Base-by-base conservation (phyloP, 2,888 invertebrate species). In the Asteroscopus sphinx region DNA sequence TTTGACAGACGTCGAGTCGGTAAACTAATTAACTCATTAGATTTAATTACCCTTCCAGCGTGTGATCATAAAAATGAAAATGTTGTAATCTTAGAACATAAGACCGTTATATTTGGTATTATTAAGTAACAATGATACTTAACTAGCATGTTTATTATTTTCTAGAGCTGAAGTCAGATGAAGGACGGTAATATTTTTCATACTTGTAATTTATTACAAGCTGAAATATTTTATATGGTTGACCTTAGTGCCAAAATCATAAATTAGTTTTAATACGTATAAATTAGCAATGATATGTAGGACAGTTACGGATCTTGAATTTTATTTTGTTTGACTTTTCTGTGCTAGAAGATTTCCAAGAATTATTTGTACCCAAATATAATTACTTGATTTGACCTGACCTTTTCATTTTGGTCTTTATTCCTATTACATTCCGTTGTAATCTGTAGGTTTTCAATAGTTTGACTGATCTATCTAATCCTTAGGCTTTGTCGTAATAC, bases 21-120 rank as follows among this genome's bases (percentile, higher is more conserved):
- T 76, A 55, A 68, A 68, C 53, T 68, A 60, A 72, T 72, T 58
- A 65, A 63, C 41, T 64, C 46, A 30, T 59, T 49, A 59, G 1
- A 51, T 56, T 62, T 65, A 68, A 72, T 68, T 49, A 45, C 47
- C 30, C 40, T 37, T 46, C 17, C 46, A 52, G 26, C 39, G 40
- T 49, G 41, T 15, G 58, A 46, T 48, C 58, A 42, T 52, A 28
- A 17, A 39, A 36, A 28, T 45, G 36, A 42, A 41, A 28, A 52
- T 47, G 41, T 53, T 49, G 41, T 59, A 58, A 53, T 56, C 11
- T 28, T 15, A 39, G 11, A 62, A 57, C 33, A 53, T 42, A 45
- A 37, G 30, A 35, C 30, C 21, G 35, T 46, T 56, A n/a, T n/a
- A n/a, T n/a, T n/a, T n/a, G n/a, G 40, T 51, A 16, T 39, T 13